Evolutionary conservation across 2,797 vertebrate species (phyloP).

Genomic region (Prunella strophiata): DNA sequence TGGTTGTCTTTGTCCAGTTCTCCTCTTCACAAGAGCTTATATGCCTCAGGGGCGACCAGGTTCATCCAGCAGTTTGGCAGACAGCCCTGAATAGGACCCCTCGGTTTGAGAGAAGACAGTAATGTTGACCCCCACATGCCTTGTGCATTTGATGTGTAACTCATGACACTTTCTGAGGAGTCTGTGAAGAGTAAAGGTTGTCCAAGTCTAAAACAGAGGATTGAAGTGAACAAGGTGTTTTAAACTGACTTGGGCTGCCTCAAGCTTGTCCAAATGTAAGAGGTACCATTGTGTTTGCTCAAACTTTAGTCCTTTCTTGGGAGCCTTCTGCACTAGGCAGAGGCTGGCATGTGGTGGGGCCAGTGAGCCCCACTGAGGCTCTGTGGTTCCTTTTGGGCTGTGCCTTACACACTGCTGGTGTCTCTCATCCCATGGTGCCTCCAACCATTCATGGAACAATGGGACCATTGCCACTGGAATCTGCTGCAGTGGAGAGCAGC

Average conservation of each 20-base stretch:
- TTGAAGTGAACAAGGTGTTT: background rate
- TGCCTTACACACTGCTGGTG: background rate
- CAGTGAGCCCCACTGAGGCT: background rate
- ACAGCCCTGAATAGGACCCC: background rate
- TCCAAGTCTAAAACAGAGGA: background rate
- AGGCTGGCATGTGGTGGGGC: background rate
- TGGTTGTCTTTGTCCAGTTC: background rate
- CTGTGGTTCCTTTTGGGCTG: background rate
- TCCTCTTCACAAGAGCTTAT: background rate
- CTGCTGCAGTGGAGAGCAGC: background rate
- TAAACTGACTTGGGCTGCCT: background rate
- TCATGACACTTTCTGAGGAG: background rate
- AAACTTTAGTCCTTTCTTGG: background rate
- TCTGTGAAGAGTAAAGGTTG: background rate
- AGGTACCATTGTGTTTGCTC: background rate
- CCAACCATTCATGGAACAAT: fast-evolving
- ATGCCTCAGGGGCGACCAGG: background rate
- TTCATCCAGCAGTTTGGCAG: background rate
- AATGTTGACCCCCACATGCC: background rate
- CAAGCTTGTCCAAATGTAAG: background rate
- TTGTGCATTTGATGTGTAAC: background rate
- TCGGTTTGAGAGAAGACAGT: background rate
- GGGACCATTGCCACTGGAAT: background rate
- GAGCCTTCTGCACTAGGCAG: background rate
- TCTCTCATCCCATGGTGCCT: background rate